Conservation (phyloP, 2,888 invertebrate genomes). For the Eupithecia tripunctaria region DNA sequence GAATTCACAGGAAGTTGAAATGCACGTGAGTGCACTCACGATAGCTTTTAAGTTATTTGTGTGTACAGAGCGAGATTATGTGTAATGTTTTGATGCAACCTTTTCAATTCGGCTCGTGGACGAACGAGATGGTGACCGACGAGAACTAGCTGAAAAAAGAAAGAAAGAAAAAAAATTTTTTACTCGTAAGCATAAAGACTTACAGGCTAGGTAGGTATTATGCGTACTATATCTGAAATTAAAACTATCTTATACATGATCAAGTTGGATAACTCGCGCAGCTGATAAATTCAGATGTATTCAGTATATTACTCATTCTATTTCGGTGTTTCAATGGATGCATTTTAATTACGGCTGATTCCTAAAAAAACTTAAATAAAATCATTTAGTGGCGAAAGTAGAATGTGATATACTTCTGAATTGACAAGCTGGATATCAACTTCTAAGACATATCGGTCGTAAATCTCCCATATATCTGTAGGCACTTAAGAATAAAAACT, state of each 20-base stretch:
- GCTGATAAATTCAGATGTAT: background rate
- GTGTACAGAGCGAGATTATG: conserved; percentile 17
- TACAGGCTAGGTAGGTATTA: too few relatives aligned
- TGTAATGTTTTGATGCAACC: conserved; percentile 21
- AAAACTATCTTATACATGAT: too few relatives aligned
- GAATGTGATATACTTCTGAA: background rate
- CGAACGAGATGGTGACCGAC: too few relatives aligned
- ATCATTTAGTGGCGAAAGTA: background rate
- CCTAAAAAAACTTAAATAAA: background rate
- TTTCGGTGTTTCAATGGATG: background rate
- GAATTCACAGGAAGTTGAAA: conserved; percentile 28
- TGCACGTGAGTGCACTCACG: conserved; percentile 26
- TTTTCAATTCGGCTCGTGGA: background rate
- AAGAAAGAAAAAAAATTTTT: too few relatives aligned
- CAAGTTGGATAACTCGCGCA: background rate
- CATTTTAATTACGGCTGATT: background rate
- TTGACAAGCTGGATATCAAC: background rate
- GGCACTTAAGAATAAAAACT: background rate
- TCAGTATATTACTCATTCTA: background rate
- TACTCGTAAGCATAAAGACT: too few relatives aligned
- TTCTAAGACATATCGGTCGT: background rate
- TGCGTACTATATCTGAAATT: too few relatives aligned
- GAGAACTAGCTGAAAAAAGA: background rate
- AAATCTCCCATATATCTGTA: background rate
- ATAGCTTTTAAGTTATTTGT: conserved; percentile 5